Percentiles rank a stretch among this genome's conserved stretches.
Evolutionary conservation across 2,113 vertebrate genomes (phyloP).

Genomic region (Dromiciops gliroides): DNA sequence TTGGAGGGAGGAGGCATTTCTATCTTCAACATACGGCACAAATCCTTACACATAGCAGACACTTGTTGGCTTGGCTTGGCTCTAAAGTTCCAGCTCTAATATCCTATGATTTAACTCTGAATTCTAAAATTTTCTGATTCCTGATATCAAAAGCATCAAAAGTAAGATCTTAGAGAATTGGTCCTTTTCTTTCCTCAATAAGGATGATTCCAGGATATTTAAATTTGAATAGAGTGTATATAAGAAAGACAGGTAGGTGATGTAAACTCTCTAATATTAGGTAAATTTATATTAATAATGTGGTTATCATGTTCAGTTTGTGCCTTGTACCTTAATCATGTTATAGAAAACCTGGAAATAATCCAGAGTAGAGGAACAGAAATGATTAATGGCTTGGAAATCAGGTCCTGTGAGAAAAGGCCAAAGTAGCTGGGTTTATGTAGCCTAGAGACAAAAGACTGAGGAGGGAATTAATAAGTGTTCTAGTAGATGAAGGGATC

Average conservation of each 20-base stretch:
- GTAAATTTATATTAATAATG: neutral
- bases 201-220: neutral
- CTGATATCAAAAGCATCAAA: neutral
- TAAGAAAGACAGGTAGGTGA: neutral
- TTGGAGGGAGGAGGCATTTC: neutral
- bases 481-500: neutral
- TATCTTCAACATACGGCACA: neutral
- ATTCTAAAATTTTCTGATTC: neutral
- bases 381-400: slow-evolving; percentile 15
- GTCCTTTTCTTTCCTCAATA: neutral
- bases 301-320: neutral
- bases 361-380: neutral
- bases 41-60: neutral
- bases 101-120: neutral
- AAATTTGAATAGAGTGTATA: neutral
- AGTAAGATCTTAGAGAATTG: neutral
- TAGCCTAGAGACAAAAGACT: neutral
- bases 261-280: neutral
- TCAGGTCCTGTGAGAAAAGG: neutral
- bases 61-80: neutral
- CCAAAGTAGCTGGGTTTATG: neutral
- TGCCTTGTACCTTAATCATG: neutral
- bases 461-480: neutral
- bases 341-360: slow-evolving; percentile 19
- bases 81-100: neutral